phyloP scores from a whole-genome alignment of 1,140 invertebrate species.

The Leguminivora glycinivorella region DNA sequence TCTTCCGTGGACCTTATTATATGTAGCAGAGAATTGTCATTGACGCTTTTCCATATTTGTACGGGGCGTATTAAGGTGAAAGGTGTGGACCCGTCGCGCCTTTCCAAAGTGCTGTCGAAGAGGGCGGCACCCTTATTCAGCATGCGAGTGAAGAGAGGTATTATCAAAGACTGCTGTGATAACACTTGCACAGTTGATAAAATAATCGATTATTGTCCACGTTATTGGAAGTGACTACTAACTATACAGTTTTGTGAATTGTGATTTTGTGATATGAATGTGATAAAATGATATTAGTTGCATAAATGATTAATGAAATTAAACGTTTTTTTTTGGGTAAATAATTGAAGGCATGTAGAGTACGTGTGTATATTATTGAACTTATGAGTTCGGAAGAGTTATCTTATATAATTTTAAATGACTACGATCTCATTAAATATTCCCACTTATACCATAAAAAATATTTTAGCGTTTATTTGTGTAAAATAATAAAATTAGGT shows the following conservation, averaged over 20 bases:
- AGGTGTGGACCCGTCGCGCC: conserved; percentile 40
- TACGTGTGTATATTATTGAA: too few relatives aligned
- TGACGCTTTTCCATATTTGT: conserved; percentile 54
- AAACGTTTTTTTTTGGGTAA: too few relatives aligned
- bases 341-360: too few relatives aligned
- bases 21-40: conserved; percentile 54
- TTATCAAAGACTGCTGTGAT: conserved; percentile 59
- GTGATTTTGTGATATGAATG: conserved; percentile 7
- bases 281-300: too few relatives aligned
- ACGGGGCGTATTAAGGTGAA: conserved; percentile 45
- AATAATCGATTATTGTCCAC: conserved; percentile 63
- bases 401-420: too few relatives aligned
- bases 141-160: conserved; percentile 47
- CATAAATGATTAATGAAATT: too few relatives aligned
- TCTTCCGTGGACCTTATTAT: conserved; percentile 52
- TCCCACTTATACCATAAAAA: too few relatives aligned
- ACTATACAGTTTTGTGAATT: neutral
- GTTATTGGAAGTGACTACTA: conserved; percentile 44
- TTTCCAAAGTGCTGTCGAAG: conserved; percentile 46
- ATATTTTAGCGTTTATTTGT: too few relatives aligned
- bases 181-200: conserved; percentile 57
- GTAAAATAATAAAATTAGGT: too few relatives aligned
- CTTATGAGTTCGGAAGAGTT: too few relatives aligned
- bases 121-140: conserved; percentile 45
- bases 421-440: too few relatives aligned